Evolutionary conservation across 2,797 vertebrate genomes (phyloP), one percentile per base, ranked within the genome.

Genomic region (Cyclopterus lumpus): DNA sequence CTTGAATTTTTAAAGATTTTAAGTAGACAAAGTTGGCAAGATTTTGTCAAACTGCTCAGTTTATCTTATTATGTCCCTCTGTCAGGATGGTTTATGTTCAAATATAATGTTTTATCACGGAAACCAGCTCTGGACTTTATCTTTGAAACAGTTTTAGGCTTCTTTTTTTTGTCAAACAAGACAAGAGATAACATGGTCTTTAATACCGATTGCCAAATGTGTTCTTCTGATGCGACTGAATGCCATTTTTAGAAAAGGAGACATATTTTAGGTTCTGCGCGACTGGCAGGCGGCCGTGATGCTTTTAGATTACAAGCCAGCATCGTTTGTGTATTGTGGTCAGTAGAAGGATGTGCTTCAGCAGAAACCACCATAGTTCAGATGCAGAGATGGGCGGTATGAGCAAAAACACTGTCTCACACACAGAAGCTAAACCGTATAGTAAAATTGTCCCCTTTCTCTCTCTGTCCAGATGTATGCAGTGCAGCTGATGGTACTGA

Each of bases 401-500:
- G 44, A 72, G 18, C 46, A 12, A 40, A 32, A 65, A 60, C 61
- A 14, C 10, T 12, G 2, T 24, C 67, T 63, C 67, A 60, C 63
- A 70, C 72, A 18, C 71, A 36, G 49, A 68, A 15, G 14, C 34
- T 48, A 28, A 74, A 57, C 32, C 44, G 38, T 24, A 38, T 49
- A 24, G 40, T 60, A 22, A 59, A 61, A 65, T 6, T 55, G 10
- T 6, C 6, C 61, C 15, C 12, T 38, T 30, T 49, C 22, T 83
- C 46, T 73, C 34, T 77, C n/a, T 68, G 86, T 72, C 74, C 93
- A 99, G 97, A 98, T 91, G 96, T 98, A 82, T 96, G 93, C 67
- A 91, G 93, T 22, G 96, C 95, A 74, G 95, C 95, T 44, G 96
- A 96, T 14, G 80, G 93, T 8, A 91, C 92, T 15, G 92, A 88